A percentile compares a stretch with the other conserved stretches of the same genome.
phyloP scores from a whole-genome alignment of 2,113 vertebrate species.

The Hemicordylus capensis region DNA sequence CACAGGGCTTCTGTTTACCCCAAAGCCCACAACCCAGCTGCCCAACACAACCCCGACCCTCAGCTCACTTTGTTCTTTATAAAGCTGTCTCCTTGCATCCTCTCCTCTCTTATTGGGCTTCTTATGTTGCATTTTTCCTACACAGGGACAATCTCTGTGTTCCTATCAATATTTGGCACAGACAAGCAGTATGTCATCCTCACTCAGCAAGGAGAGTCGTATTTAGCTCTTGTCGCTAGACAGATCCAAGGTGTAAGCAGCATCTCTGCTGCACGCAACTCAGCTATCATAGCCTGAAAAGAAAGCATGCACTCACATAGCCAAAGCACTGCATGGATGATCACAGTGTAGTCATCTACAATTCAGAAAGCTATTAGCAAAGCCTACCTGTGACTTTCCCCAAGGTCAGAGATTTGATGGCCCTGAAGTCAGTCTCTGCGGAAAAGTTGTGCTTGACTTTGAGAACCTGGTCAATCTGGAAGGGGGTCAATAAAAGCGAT shows the following conservation, averaged over 20 bases:
- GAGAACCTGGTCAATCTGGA: slow-evolving; percentile 90
- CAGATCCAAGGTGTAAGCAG: not conserved
- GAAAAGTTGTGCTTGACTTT: slow-evolving; percentile 90
- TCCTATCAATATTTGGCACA: not conserved
- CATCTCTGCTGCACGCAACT: not conserved
- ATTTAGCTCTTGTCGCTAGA: slow-evolving; percentile 20
- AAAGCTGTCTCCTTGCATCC: not conserved
- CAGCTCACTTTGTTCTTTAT: not conserved
- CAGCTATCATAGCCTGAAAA: slow-evolving; percentile 21
- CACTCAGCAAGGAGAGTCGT: not conserved
- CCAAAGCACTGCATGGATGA: not conserved
- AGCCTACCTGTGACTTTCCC: slow-evolving; percentile 91
- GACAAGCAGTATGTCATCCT: not conserved
- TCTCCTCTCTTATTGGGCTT: not conserved
- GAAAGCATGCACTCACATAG: not conserved
- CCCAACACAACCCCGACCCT: not conserved
- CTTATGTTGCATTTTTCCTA: not conserved
- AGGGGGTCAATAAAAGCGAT: slow-evolving; percentile 66
- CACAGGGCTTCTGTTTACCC: not conserved
- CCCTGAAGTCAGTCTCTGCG: slow-evolving; percentile 85
- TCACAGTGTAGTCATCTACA: not conserved
- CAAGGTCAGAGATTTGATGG: slow-evolving; percentile 88
- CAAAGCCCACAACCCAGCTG: not conserved
- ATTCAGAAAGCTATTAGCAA: slow-evolving; percentile 18
- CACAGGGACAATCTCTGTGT: not conserved